Conservation (phyloP, 2,113 vertebrate genomes). For the Tupaia tana region DNA sequence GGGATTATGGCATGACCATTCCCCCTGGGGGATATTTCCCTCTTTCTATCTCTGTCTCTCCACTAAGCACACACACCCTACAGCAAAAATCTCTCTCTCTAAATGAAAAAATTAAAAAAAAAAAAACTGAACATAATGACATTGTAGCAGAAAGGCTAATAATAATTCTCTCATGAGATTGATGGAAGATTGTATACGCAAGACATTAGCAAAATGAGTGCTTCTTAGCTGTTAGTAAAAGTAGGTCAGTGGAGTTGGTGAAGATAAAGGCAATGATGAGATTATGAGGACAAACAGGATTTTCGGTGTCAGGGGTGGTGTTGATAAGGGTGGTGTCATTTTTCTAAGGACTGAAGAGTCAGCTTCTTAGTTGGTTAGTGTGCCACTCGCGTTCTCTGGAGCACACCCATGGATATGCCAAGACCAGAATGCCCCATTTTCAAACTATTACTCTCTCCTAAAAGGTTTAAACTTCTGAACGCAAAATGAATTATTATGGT, state of each 20-base stretch:
- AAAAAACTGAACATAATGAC: too few relatives aligned
- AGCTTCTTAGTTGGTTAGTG: too few relatives aligned
- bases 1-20: too few relatives aligned
- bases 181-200: too few relatives aligned
- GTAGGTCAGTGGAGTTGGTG: rapidly evolving
- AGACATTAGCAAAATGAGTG: too few relatives aligned
- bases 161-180: background rate
- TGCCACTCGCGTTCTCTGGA: rapidly evolving
- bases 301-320: background rate
- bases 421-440: background rate
- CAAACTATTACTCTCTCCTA: background rate
- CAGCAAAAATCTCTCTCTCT: too few relatives aligned
- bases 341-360: background rate
- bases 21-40: too few relatives aligned
- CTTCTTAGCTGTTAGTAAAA: rapidly evolving
- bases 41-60: too few relatives aligned
- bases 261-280: rapidly evolving
- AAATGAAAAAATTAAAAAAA: too few relatives aligned
- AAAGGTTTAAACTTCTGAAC: background rate
- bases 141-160: background rate
- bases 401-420: rapidly evolving
- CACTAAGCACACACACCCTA: too few relatives aligned
- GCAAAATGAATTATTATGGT: background rate
- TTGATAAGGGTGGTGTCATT: rapidly evolving
- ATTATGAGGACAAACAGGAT: rapidly evolving